Evolutionary conservation across 92 coral and sea anemone species (phyloP).

Genomic region (Actinostola sp.): DNA sequence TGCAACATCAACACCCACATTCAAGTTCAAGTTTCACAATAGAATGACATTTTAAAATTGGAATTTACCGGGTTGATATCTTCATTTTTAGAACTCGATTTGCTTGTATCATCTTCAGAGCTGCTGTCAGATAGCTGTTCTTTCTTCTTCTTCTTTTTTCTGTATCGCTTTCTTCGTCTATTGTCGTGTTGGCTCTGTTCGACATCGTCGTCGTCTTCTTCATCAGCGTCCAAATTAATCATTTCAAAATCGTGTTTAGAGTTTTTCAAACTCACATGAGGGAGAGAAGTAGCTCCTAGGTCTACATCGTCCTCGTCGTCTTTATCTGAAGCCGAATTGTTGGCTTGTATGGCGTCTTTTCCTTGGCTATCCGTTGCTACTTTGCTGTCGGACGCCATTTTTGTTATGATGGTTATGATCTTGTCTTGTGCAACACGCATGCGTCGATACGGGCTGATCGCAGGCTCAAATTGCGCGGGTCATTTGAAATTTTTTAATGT

Average conservation of each 20-base stretch:
- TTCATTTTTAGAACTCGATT: constrained; percentile 33
- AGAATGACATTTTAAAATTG: background rate
- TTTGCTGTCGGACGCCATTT: constrained; percentile 78
- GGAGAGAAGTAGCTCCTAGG: constrained; percentile 63
- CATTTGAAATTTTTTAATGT: background rate
- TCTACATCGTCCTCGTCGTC: constrained; percentile 74
- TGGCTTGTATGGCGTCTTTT: constrained; percentile 24
- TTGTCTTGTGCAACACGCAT: constrained; percentile 20
- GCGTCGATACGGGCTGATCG: constrained; percentile 1
- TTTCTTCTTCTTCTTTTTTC: constrained; percentile 85
- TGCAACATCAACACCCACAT: no score
- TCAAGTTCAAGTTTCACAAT: no score
- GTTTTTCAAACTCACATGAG: constrained; percentile 50
- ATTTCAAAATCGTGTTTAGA: constrained; percentile 79
- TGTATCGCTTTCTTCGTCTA: constrained; percentile 65
- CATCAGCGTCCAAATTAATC: constrained; percentile 89
- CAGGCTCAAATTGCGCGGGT: constrained; percentile 21
- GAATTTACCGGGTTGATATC: constrained; percentile 82
- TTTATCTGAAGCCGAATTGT: constrained; percentile 42
- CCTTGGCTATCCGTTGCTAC: constrained; percentile 45
- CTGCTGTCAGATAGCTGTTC: constrained; percentile 78
- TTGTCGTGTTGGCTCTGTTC: constrained; percentile 73
- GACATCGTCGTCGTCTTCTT: constrained; percentile 85
- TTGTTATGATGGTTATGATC: constrained; percentile 56
- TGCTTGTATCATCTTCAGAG: constrained; percentile 84